Evolutionary conservation across 2,888 invertebrate species (phyloP).

Genomic region (Lycocerus yunnanus): DNA sequence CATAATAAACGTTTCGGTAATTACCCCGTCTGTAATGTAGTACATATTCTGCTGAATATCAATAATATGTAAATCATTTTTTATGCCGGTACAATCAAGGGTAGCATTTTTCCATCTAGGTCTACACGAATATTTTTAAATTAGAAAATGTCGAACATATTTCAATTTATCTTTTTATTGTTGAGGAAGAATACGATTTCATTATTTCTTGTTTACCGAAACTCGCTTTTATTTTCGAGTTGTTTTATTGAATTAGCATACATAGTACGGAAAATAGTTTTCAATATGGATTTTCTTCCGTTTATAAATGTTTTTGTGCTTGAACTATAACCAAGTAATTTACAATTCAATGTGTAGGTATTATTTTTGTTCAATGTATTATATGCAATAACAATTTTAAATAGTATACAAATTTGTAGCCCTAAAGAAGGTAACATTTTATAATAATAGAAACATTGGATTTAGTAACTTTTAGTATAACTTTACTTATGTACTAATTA

Average conservation of each 20-base stretch:
- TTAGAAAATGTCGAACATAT: neutral
- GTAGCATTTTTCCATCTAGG: neutral
- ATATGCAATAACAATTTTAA: no score
- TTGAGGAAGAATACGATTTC: neutral
- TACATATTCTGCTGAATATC: neutral
- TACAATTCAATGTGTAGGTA: neutral
- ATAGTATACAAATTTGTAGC: no score
- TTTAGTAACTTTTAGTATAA: no score
- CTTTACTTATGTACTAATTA: no score
- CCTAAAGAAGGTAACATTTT: no score
- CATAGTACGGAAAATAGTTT: neutral
- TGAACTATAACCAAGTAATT: neutral
- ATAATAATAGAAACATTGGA: no score
- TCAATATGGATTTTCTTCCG: neutral
- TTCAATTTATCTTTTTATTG: neutral
- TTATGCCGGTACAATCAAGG: neutral
- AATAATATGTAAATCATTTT: neutral
- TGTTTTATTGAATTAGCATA: neutral
- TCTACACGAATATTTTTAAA: neutral
- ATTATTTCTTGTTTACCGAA: neutral
- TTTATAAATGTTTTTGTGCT: neutral
- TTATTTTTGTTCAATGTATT: no score
- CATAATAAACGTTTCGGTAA: constrained; percentile 2
- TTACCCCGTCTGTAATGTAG: neutral
- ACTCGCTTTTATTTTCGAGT: neutral